Evolutionary conservation across 2,888 invertebrate species (phyloP), one percentile per base, ranked within the genome.

Genomic region (Drosophila ustulata): DNA sequence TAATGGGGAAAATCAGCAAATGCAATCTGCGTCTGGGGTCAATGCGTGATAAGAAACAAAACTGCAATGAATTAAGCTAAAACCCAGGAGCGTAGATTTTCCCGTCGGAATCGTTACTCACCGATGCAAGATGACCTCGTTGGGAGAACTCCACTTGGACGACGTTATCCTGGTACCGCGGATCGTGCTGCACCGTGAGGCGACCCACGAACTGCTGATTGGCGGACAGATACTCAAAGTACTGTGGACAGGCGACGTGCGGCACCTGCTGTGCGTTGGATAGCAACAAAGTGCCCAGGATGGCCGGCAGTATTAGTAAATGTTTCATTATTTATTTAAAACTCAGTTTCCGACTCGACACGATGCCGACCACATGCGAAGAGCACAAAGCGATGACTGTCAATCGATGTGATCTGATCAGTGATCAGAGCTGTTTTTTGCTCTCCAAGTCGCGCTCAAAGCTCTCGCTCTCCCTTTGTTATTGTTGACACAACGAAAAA

Each of bases 71-170:
- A 1, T 26, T 37, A n/a, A 4, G 25, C 13, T 41, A 41, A 41
- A 41, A 13, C 7, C 6, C 39, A 6, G 7, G n/a, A 11, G n/a
- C 2, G 37, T 5, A 37, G n/a, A n/a, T 25, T 55, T 55, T 32
- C 43, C 53, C 46, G 41, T n/a, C 37, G 4, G 6, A 30, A 30
- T 7, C 13, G 13, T 4, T 28, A 61, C 80, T 88, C 71, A 90
- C 90, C 80, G 84, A 73, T 13, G 52, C 49, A 1, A 78, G 61
- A 2, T 49, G 41, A 13, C 67, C 70, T 4, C 49, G 78, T 52
- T 90, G 91, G 3, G 90, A 89, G 51, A 91, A 80, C 62, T 82
- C 72, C 7, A 81, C 72, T n/a, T 47, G 23, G 1, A 88, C 25
- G 4, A 56, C 63, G 11, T 89, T 84, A 1, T 73, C 80, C 46